A percentile compares a stretch with the other conserved stretches of the same genome.
phyloP scores from a whole-genome alignment of 2,888 invertebrate genomes.

The Dasysyrphus tricinctus region DNA sequence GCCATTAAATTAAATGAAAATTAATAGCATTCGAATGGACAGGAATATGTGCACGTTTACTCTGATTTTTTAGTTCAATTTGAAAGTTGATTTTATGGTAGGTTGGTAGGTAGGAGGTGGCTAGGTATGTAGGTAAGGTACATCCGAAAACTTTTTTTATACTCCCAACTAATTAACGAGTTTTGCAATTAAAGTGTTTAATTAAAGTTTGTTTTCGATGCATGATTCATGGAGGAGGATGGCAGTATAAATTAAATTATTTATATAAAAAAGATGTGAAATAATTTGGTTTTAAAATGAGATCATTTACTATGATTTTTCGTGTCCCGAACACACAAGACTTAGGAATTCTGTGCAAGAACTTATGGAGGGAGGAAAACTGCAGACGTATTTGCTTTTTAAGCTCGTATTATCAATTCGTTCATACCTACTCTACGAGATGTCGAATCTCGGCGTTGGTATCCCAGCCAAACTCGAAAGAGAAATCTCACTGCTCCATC shows the following conservation, averaged over 20 bases:
- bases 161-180: constrained; percentile 5
- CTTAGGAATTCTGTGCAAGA: neutral
- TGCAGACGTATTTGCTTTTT: too few species aligned
- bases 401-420: too few species aligned
- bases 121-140: neutral
- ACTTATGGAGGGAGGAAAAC: too few species aligned
- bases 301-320: neutral
- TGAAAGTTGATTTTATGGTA: constrained; percentile 14
- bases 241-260: neutral
- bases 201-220: constrained; percentile 28
- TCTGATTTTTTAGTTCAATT: constrained; percentile 25
- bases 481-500: too few species aligned
- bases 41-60: neutral
- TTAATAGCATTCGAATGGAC: constrained; percentile 41
- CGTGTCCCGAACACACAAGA: neutral
- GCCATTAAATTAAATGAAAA: constrained; percentile 51
- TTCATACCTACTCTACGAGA: too few species aligned
- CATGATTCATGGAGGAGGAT: neutral
- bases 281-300: neutral
- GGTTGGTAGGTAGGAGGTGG: neutral
- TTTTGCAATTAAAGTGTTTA: constrained; percentile 16
- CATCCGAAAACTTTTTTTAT: neutral
- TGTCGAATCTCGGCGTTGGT: too few species aligned
- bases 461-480: too few species aligned
- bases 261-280: neutral